phyloP scores from a whole-genome alignment of 2,113 vertebrate genomes.

The Trachemys scripta region DNA sequence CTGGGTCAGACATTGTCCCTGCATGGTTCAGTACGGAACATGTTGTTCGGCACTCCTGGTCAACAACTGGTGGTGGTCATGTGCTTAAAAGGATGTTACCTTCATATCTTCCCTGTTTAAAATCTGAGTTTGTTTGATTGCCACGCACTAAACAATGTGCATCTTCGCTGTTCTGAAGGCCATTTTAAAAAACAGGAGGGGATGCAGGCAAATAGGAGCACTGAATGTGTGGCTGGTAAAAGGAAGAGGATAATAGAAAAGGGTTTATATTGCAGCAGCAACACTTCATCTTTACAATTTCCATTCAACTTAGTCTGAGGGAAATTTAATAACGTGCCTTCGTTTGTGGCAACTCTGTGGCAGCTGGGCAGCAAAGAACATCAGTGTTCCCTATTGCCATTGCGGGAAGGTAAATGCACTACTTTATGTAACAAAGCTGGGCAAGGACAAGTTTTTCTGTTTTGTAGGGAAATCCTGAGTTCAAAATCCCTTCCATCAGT shows the following conservation, averaged over 20 bases:
- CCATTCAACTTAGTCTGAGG: too few species aligned
- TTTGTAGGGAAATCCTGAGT: too few species aligned
- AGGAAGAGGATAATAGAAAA: neutral
- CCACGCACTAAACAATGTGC: neutral
- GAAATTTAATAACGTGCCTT: too few species aligned
- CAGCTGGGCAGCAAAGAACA: too few species aligned
- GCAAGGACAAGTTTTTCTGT: too few species aligned
- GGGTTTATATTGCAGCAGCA: neutral
- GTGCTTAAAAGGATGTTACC: neutral
- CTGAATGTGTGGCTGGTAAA: neutral
- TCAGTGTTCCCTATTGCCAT: too few species aligned
- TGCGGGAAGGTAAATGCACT: too few species aligned
- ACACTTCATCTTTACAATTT: neutral
- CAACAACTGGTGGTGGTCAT: accelerated
- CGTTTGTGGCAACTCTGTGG: too few species aligned
- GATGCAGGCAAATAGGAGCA: neutral
- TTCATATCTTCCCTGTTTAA: neutral
- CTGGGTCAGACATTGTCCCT: neutral
- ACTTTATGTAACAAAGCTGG: too few species aligned
- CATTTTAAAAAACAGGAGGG: neutral
- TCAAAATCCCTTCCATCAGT: too few species aligned
- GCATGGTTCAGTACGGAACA: neutral
- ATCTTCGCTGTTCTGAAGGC: neutral
- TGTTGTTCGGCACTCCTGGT: neutral
- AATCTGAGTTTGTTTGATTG: too few species aligned